Evolutionary conservation across 1,140 invertebrate species (phyloP).

Genomic region (Aphaenogaster ashmeadi): DNA sequence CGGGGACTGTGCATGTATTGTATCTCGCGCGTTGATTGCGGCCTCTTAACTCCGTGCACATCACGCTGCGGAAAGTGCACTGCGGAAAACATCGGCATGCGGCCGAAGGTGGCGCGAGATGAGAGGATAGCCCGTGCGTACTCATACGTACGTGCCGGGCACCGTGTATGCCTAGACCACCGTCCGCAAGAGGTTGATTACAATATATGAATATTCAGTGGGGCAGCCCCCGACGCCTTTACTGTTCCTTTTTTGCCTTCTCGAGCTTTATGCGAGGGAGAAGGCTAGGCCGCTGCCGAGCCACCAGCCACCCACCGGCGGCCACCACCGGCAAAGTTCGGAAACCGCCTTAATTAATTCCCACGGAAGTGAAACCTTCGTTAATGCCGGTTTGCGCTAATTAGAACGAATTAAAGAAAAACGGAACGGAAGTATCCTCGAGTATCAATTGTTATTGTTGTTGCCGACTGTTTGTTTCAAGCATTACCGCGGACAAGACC

Average conservation of each 20-base stretch:
- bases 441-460: conserved; percentile 41
- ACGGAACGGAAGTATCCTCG: conserved; percentile 15
- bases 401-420: conserved; percentile 79
- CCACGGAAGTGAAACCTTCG: conserved; percentile 80
- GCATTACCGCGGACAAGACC: neutral
- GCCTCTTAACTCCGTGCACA: conserved; percentile 37
- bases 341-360: conserved; percentile 83
- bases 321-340: conserved; percentile 68
- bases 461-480: conserved; percentile 36
- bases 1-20: neutral
- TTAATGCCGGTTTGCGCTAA: conserved; percentile 81
- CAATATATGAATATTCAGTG: conserved; percentile 87
- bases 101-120: conserved; percentile 34
- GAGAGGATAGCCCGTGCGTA: conserved; percentile 49
- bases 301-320: conserved; percentile 55
- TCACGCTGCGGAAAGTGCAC: conserved; percentile 39
- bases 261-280: conserved; percentile 64
- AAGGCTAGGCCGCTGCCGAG: conserved; percentile 49
- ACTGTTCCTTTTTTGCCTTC: conserved; percentile 50
- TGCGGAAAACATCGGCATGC: conserved; percentile 50
- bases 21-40: conserved; percentile 53
- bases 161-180: conserved; percentile 50
- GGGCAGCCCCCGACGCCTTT: conserved; percentile 70
- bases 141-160: conserved; percentile 42
- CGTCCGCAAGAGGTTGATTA: conserved; percentile 83